Evolutionary conservation across 1,140 invertebrate genomes (phyloP).

Genomic region (Leguminivora glycinivorella): DNA sequence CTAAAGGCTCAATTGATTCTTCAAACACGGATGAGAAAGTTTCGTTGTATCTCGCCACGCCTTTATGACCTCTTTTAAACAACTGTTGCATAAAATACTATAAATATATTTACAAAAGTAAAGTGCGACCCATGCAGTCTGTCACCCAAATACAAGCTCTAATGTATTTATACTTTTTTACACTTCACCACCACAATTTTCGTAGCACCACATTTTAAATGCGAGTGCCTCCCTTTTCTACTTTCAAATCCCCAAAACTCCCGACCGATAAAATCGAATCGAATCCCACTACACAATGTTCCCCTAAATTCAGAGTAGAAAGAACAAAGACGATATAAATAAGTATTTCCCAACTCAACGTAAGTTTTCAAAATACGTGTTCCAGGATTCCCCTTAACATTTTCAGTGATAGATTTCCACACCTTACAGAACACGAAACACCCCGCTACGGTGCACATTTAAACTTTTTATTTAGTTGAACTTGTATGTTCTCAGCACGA

Average conservation of each 20-base stretch:
- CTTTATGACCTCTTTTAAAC: too few relatives aligned
- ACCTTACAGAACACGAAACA: background rate
- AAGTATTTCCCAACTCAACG: background rate
- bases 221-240: too few relatives aligned
- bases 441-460: background rate
- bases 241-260: background rate
- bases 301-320: background rate
- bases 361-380: constrained; percentile 6
- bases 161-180: too few relatives aligned
- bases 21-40: too few relatives aligned
- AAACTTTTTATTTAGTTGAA: constrained; percentile 17
- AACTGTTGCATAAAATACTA: too few relatives aligned
- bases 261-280: background rate
- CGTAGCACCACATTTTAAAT: too few relatives aligned
- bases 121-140: too few relatives aligned
- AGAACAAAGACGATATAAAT: constrained; percentile 2
- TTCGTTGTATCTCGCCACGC: too few relatives aligned
- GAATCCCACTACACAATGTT: background rate
- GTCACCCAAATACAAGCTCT: too few relatives aligned
- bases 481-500: background rate
- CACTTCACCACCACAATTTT: too few relatives aligned
- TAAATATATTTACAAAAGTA: too few relatives aligned
- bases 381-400: background rate
- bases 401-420: background rate
- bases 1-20: too few relatives aligned